A percentile compares a stretch with the other conserved stretches of the same genome.
These are phyloP conservation scores for Huso huso DNA, from an alignment of 2,797 vertebrate species.

Conservation along the genomic window DNA sequence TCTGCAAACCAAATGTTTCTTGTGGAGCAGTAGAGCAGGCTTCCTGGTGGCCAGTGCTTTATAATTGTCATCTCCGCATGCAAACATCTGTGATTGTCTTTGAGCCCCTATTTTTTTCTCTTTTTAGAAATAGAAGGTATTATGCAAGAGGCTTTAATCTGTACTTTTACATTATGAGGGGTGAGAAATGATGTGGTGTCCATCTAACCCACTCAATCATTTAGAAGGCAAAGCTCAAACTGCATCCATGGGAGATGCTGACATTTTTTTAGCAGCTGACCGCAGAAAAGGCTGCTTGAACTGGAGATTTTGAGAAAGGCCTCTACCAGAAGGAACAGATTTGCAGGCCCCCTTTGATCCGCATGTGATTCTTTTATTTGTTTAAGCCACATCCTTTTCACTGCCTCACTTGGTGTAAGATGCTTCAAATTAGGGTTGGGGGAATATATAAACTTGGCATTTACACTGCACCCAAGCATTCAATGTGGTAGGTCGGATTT, in stretches of 20 bases:
- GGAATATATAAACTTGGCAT: slow-evolving; percentile 10
- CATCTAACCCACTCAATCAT: slow-evolving; percentile 36
- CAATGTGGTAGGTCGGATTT: no score
- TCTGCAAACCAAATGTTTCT: slow-evolving; percentile 36
- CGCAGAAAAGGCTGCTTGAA: neutral
- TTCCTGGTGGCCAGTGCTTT: slow-evolving; percentile 39
- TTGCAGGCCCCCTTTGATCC: slow-evolving; percentile 79
- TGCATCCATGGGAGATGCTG: slow-evolving; percentile 44
- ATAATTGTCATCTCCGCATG: slow-evolving; percentile 30
- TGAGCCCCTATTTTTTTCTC: neutral
- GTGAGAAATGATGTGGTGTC: slow-evolving; percentile 21
- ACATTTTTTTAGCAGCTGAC: slow-evolving; percentile 19
- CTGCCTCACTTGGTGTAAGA: slow-evolving; percentile 64
- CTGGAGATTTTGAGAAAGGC: slow-evolving; percentile 41
- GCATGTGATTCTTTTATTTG: slow-evolving; percentile 74
- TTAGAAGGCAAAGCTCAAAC: slow-evolving; percentile 46
- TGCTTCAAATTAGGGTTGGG: slow-evolving; percentile 76
- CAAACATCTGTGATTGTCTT: slow-evolving; percentile 36
- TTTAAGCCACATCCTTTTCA: slow-evolving; percentile 79
- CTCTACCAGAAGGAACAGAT: slow-evolving; percentile 80
- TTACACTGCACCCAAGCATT: no score
- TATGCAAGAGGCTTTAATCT: slow-evolving; percentile 10
- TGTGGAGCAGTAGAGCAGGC: slow-evolving; percentile 19
- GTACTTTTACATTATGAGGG: slow-evolving; percentile 16
- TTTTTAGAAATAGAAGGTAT: slow-evolving; percentile 22